These are phyloP conservation scores for Drosophila tristis DNA, from an alignment of 1,140 invertebrate species.

Conservation along the genomic window DNA sequence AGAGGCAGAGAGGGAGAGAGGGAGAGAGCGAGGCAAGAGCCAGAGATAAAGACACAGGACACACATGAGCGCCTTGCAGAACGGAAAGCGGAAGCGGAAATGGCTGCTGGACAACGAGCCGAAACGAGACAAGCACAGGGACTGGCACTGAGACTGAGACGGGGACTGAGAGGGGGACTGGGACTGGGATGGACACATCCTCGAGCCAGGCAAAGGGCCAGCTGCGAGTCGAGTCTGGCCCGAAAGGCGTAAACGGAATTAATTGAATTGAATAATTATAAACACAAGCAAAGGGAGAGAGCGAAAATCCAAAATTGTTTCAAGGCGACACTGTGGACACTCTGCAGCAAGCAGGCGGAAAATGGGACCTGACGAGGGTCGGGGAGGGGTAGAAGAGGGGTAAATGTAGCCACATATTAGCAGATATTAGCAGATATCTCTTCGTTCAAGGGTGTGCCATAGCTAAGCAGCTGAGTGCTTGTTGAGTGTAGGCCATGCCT, in stretches of 20 bases:
- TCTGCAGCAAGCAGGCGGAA: too few relatives aligned
- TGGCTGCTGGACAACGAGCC: slow-evolving; percentile 59
- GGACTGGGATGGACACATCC: too few relatives aligned
- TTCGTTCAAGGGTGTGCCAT: too few relatives aligned
- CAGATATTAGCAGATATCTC: too few relatives aligned
- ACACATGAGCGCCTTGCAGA: slow-evolving; percentile 54
- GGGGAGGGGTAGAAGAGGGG: too few relatives aligned
- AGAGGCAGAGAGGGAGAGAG: neutral
- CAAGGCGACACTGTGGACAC: neutral
- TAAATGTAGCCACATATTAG: too few relatives aligned
- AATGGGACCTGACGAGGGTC: too few relatives aligned
- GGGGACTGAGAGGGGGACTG: too few relatives aligned
- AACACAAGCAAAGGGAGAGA: slow-evolving; percentile 15
- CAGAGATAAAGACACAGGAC: slow-evolving; percentile 31
- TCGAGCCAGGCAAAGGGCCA: neutral
- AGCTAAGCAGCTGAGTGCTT: too few relatives aligned
- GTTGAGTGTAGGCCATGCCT: too few relatives aligned
- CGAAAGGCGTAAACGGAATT: slow-evolving; percentile 70
- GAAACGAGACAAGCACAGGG: too few relatives aligned
- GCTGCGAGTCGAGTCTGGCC: slow-evolving; percentile 15
- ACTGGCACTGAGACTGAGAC: too few relatives aligned
- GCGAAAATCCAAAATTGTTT: neutral
- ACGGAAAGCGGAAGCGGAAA: slow-evolving; percentile 71
- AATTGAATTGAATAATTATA: slow-evolving; percentile 83
- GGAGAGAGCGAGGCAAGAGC: neutral